Evolutionary conservation across 2,797 vertebrate species (phyloP).

Genomic region (Pantherophis alleghaniensis): DNA sequence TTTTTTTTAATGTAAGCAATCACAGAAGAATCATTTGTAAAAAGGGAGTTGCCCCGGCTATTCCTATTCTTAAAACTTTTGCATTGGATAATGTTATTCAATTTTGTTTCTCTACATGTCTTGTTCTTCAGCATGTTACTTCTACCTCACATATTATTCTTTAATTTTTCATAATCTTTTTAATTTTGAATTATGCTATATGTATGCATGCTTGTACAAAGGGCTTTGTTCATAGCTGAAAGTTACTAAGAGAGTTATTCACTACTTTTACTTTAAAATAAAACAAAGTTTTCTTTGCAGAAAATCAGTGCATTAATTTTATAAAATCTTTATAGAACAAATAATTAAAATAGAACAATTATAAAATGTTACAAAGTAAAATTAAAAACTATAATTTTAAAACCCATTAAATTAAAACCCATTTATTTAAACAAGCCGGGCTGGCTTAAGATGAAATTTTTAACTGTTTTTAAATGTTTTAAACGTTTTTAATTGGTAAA

Average conservation of each 20-base stretch:
- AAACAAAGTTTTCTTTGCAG: neutral
- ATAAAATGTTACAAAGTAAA: neutral
- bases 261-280: neutral
- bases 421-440: too few relatives aligned
- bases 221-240: neutral
- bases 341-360: neutral
- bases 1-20: neutral
- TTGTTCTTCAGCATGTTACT: neutral
- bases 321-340: neutral
- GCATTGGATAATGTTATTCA: neutral
- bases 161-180: neutral
- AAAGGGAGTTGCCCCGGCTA: neutral
- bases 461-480: too few relatives aligned
- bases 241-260: neutral
- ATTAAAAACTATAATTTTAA: neutral
- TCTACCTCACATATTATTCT: neutral
- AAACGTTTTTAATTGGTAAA: too few relatives aligned
- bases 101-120: neutral
- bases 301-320: neutral
- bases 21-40: neutral
- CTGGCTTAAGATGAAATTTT: too few relatives aligned
- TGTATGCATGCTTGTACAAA: neutral
- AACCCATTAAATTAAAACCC: too few relatives aligned
- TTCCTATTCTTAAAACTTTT: neutral
- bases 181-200: neutral